Evolutionary conservation across 1,140 invertebrate species (phyloP).

Genomic region (Drosophila pallidifrons): DNA sequence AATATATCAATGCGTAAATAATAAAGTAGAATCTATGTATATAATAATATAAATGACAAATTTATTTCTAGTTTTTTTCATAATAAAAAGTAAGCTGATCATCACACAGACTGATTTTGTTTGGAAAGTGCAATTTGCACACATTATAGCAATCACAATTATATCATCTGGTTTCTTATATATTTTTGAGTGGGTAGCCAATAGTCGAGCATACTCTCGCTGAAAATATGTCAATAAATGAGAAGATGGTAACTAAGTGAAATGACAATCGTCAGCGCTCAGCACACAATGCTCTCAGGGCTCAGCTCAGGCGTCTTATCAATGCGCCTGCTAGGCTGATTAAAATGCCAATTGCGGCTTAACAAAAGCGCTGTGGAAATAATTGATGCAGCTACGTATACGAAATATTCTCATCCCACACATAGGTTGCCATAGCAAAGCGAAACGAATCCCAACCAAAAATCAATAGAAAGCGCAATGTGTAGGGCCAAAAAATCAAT

Average conservation of each 20-base stretch:
- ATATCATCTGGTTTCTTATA: background rate
- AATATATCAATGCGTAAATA: background rate
- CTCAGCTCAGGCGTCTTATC: conserved; percentile 20
- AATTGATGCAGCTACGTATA: conserved; percentile 34
- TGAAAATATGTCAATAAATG: conserved; percentile 32
- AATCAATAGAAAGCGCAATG: conserved; percentile 43
- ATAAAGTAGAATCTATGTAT: no score
- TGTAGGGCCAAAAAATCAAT: conserved; percentile 59
- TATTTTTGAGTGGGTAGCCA: background rate
- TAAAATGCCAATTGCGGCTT: conserved; percentile 58
- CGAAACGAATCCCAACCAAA: conserved; percentile 2
- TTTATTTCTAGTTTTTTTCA: background rate
- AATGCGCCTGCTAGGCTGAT: conserved; percentile 49
- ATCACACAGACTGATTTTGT: no score
- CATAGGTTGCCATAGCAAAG: background rate
- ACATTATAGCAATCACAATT: no score
- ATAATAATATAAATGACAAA: background rate
- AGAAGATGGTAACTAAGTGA: conserved; percentile 36
- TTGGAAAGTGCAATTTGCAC: no score
- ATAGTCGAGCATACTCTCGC: background rate
- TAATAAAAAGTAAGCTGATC: background rate
- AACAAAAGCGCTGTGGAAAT: conserved; percentile 42
- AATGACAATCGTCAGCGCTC: conserved; percentile 14
- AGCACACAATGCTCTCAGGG: background rate
- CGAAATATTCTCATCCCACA: conserved; percentile 2